phyloP scores from a whole-genome alignment of 2,888 invertebrate species.

The Drosophila differens region DNA sequence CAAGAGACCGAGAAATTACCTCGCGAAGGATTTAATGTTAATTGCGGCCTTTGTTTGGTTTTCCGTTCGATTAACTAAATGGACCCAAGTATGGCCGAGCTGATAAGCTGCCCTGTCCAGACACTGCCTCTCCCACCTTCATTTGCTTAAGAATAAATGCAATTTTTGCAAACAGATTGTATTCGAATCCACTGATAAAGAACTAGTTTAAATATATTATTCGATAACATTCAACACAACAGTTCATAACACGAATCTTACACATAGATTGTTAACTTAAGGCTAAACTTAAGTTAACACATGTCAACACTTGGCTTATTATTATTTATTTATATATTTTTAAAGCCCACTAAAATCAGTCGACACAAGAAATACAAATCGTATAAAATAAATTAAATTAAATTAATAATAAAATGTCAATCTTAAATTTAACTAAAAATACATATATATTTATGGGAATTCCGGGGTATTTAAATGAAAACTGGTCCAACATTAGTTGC shows the following conservation, averaged over 20 bases:
- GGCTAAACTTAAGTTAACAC: background rate
- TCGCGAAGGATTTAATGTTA: constrained; percentile 60
- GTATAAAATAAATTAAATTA: background rate
- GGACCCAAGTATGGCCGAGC: constrained; percentile 28
- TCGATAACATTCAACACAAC: background rate
- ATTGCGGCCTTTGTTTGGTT: constrained; percentile 71
- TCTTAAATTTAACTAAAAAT: background rate
- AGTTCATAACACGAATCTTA: background rate
- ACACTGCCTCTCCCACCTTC: background rate
- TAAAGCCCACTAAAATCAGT: background rate
- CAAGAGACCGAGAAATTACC: constrained; percentile 1
- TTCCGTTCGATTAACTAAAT: constrained; percentile 70
- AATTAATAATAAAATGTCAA: background rate
- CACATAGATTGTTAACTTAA: background rate
- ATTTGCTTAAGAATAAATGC: background rate
- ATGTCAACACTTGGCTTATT: accelerated
- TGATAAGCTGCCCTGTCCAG: background rate
- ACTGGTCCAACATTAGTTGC: background rate
- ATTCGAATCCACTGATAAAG: background rate
- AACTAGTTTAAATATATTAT: background rate
- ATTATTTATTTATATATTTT: background rate
- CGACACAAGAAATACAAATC: background rate
- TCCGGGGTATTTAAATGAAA: accelerated
- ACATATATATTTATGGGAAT: background rate
- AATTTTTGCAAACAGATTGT: background rate